Base-by-base conservation (phyloP, 2,888 invertebrate species). In the Drosophila ochracea region DNA sequence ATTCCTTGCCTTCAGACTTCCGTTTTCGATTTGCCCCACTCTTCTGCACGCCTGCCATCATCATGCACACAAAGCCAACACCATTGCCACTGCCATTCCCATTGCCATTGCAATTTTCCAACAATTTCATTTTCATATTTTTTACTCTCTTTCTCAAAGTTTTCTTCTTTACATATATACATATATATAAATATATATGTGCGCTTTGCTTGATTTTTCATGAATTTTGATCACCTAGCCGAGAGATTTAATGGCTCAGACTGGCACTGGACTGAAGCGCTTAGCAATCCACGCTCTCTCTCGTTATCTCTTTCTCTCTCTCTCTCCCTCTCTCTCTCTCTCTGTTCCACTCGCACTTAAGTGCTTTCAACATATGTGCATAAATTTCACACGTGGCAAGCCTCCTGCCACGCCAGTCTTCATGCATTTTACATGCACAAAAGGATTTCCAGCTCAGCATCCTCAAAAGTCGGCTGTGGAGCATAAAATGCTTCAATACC, bases 301-400 rank as follows among this genome's bases (percentile, higher is more conserved):
- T 11, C 11, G 10, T 4, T 28, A 10, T 19, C 57, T 25, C 30
- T 35, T 11, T 3, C 35, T 35, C 3, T 35, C 25, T 47, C 53
- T 16, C 9, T 21, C 11, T 25, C 21, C 6, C 50, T 37, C 41
- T 28, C 28, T 28, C 7, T 9, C 28, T 2, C 11, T 52, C 6
- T 52, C 11, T 10, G 10, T 28, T 19, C 10, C 50, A 11, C 3
- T 50, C 50, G 19, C 50, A 35, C 61, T 39, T 76, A 86, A 86
- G 80, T 82, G 88, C 72, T 80, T 82, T 80, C 90, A 84, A 79
- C 89, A 89, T 89, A 90, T 89, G 87, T 76, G 87, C 87, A 87
- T 90, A 90, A 89, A 87, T 90, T 90, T 87, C 87, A 89, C 87
- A 90, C 87, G 87, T 87, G 80, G 78, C 82, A 73, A 76, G 76